Conservation (phyloP, 2,888 invertebrate genomes). For the Tetramorium bicarinatum region DNA sequence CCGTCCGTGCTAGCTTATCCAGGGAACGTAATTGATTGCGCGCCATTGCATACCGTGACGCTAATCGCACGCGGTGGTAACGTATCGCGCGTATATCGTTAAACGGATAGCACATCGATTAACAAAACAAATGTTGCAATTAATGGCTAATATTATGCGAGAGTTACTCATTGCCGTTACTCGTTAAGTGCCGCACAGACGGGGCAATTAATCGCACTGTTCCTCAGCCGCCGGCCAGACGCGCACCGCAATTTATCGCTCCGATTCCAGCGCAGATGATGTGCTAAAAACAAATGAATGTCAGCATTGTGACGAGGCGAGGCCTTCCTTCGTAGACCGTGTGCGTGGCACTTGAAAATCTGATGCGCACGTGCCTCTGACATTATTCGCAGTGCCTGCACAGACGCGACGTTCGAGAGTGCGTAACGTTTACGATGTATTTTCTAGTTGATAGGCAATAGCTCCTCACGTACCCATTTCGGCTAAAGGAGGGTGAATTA, state of each 20-base stretch:
- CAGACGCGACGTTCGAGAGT: background rate
- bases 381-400: constrained; percentile 32
- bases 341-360: constrained; percentile 52
- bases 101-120: constrained; percentile 61
- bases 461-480: background rate
- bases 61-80: constrained; percentile 56
- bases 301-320: constrained; percentile 51
- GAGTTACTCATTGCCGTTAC: constrained; percentile 59
- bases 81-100: constrained; percentile 47
- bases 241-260: constrained; percentile 56
- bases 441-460: background rate
- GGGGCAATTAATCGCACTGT: constrained; percentile 58
- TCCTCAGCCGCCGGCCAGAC: constrained; percentile 40
- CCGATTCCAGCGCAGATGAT: constrained; percentile 61
- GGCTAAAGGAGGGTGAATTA: background rate
- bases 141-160: constrained; percentile 70
- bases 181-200: constrained; percentile 54
- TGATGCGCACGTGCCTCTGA: constrained; percentile 31
- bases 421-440: background rate
- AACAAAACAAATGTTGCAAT: constrained; percentile 75
- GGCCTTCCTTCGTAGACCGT: constrained; percentile 15
- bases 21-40: constrained; percentile 62
- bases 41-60: constrained; percentile 65
- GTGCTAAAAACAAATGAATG: constrained; percentile 68
- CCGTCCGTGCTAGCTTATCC: constrained; percentile 3